phyloP scores from a whole-genome alignment of 2,888 invertebrate genomes.

The Leptopterna dolabrata region DNA sequence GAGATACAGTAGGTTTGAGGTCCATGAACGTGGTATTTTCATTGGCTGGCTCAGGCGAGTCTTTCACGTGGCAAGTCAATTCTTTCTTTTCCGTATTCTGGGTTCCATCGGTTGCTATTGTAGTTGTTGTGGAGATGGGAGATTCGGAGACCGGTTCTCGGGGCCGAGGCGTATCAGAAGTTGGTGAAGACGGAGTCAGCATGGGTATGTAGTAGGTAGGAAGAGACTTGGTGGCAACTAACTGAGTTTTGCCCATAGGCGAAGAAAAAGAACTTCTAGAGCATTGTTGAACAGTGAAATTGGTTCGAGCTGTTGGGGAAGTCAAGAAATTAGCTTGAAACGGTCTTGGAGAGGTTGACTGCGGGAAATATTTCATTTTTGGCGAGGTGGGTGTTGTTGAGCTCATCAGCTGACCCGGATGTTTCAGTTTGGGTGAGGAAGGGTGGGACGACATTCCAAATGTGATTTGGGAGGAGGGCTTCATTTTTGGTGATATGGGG shows the following conservation, averaged over 20 bases:
- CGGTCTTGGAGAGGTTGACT: conserved; percentile 74
- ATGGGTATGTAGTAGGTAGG: conserved; percentile 60
- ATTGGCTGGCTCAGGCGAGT: conserved; percentile 15
- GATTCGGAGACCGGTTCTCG: conserved; percentile 64
- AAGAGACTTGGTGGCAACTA: conserved; percentile 58
- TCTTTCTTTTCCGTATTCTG: conserved; percentile 64
- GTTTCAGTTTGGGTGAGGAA: conserved; percentile 64
- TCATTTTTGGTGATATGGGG: conserved; percentile 63
- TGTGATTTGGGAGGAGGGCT: conserved; percentile 60
- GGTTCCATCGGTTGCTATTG: conserved; percentile 66
- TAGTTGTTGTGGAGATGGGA: conserved; percentile 61
- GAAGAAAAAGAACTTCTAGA: conserved; percentile 29
- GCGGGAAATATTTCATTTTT: conserved; percentile 77
- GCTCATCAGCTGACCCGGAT: conserved; percentile 67
- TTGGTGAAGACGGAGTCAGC: conserved; percentile 62
- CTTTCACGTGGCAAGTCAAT: conserved; percentile 66
- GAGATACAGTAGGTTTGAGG: conserved; percentile 60
- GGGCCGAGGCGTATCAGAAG: conserved; percentile 51
- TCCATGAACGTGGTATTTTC: conserved; percentile 60
- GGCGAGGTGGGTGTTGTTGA: conserved; percentile 83
- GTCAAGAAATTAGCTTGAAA: conserved; percentile 60
- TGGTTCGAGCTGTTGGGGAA: conserved; percentile 59
- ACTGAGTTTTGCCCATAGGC: conserved; percentile 53
- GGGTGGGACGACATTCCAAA: conserved; percentile 63
- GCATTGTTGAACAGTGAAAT: conserved; percentile 57